Percentiles rank a stretch among this genome's conserved stretches.
These are phyloP conservation scores for Engystomops pustulosus DNA, from an alignment of 2,113 vertebrate species.

Conservation along the genomic window DNA sequence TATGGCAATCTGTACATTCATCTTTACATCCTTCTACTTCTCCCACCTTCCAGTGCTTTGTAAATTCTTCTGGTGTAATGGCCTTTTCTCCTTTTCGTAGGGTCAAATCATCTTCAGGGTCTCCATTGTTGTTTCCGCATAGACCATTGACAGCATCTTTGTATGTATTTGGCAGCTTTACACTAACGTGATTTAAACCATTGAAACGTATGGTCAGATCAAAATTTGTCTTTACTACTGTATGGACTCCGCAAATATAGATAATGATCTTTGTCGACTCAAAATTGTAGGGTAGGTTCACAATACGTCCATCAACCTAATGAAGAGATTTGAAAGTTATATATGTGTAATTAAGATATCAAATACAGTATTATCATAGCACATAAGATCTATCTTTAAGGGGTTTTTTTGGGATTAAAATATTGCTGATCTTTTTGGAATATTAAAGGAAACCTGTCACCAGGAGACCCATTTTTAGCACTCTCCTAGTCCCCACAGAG, in stretches of 20 bases:
- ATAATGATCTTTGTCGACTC: slow-evolving; percentile 42
- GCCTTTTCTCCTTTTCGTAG: slow-evolving; percentile 55
- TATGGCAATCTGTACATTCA: slow-evolving; percentile 56
- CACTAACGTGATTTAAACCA: slow-evolving; percentile 66
- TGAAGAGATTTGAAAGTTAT: not conserved
- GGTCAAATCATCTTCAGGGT: slow-evolving; percentile 28
- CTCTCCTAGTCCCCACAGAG: no score
- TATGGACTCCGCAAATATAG: slow-evolving; percentile 56
- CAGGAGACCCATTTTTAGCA: no score
- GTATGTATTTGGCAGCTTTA: slow-evolving; percentile 69
- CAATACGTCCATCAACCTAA: slow-evolving; percentile 49
- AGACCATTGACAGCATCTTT: slow-evolving; percentile 62
- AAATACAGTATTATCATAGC: no score
- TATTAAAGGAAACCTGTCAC: no score
- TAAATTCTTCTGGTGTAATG: slow-evolving; percentile 63
- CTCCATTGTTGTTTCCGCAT: slow-evolving; percentile 73
- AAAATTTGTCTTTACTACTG: slow-evolving; percentile 64
- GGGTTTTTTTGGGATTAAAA: no score
- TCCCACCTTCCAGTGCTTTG: slow-evolving; percentile 71
- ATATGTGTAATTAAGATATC: no score
- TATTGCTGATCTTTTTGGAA: no score
- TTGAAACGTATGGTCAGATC: slow-evolving; percentile 68
- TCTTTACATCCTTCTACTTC: slow-evolving; percentile 58
- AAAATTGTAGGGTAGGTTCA: slow-evolving; percentile 50
- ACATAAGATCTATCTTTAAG: no score